Evolutionary conservation across 1,140 invertebrate species (phyloP), one percentile per base, ranked within the genome.

Genomic region (Ceratina calcarata): DNA sequence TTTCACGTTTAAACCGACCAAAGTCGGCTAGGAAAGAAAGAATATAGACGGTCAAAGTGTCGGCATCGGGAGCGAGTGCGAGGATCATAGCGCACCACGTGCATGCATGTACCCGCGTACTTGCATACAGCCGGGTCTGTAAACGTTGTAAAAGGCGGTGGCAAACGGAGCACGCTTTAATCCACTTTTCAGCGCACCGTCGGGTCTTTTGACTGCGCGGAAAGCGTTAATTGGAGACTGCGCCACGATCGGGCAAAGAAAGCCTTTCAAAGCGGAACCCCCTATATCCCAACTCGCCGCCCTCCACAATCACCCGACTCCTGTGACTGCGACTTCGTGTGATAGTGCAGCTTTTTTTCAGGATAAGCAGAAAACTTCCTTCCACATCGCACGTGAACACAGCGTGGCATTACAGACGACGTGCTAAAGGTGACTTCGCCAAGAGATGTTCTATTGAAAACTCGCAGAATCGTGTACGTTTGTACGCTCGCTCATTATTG

Each of bases 151-250:
- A 89, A 89, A 89, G 73, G 83, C 85, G 89, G 79, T 81, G 80
- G 86, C 86, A 89, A 90, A 89, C 83, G 87, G 83, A 75, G 84
- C 49, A 73, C 65, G 83, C 70, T 88, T 87, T 90, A 90, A 90
- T 88, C 80, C 84, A 84, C 86, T 87, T 90, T 88, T 72, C 70
- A 80, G 70, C 66, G 58, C 68, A 77, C 51, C 68, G 66, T 70
- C 89, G 89, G 87, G 67, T 70, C 83, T 89, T 91, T 91, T 91
- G 89, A 90, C 77, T 78, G 67, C 62, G 81, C 75, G 79, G 82
- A 82, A 89, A 87, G 87, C 89, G 91, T 92, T 92, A 92, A 92
- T 92, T 92, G 91, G 88, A 91, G 89, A 86, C 85, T 77, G 83
- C 78, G 82, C 78, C 83, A 83, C 81, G 87, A 89, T 90, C 88